These are phyloP conservation scores for Patiria miniata DNA, from an alignment of 35 echinoderm and acorn worm genomes.

Conservation along the genomic window DNA sequence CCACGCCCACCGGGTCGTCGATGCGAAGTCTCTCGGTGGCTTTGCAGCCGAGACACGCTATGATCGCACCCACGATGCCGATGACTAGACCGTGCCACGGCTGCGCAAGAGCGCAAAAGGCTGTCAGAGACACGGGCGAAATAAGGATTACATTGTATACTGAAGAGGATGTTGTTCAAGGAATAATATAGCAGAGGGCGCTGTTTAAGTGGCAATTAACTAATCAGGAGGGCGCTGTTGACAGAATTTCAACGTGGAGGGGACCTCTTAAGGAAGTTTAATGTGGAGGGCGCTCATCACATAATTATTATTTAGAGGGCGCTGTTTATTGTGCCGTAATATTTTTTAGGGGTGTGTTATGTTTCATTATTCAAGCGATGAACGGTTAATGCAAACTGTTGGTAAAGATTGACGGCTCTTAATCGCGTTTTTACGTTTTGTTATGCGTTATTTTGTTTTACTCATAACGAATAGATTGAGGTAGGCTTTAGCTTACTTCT, in stretches of 20 bases:
- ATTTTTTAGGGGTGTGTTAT: too few relatives aligned
- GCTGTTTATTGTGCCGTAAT: too few relatives aligned
- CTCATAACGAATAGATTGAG: too few relatives aligned
- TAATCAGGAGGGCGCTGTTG: neutral
- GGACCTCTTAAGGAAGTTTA: neutral
- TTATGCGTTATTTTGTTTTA: too few relatives aligned
- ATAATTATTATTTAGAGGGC: too few relatives aligned
- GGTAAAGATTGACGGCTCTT: too few relatives aligned
- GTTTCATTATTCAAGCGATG: too few relatives aligned
- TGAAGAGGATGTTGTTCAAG: neutral
- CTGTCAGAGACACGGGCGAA: conserved; percentile 19
- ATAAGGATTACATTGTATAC: neutral
- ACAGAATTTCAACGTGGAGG: neutral
- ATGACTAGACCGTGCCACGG: conserved; percentile 86
- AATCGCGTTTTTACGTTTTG: too few relatives aligned
- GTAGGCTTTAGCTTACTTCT: too few relatives aligned
- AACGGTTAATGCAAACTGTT: too few relatives aligned
- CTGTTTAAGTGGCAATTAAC: neutral
- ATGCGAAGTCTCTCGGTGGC: conserved; percentile 66
- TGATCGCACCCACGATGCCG: conserved; percentile 61
- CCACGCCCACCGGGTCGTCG: conserved; percentile 85
- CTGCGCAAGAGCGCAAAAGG: conserved; percentile 81
- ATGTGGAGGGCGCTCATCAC: too few relatives aligned
- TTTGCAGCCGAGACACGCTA: conserved; percentile 52
- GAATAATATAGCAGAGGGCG: neutral